These are phyloP conservation scores for Musca domestica DNA, from an alignment of 1,140 invertebrate genomes.

Conservation along the genomic window DNA sequence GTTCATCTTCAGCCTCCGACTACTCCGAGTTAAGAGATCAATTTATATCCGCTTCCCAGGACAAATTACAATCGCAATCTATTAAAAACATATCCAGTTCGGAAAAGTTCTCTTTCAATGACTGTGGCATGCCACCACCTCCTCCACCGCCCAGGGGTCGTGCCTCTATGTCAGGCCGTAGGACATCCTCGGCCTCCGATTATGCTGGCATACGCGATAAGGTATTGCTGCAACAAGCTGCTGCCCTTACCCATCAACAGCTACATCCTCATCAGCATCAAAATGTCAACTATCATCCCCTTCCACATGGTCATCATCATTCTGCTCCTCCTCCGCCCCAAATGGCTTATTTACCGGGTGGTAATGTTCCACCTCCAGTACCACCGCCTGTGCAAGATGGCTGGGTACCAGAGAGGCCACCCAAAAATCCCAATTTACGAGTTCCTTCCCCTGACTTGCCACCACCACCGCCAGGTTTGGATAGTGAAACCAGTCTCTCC, in stretches of 20 bases:
- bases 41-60: conserved; percentile 32
- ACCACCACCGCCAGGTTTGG: conserved; percentile 65
- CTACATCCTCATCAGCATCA: conserved; percentile 48
- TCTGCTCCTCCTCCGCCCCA: too few species aligned
- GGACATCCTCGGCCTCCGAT: conserved; percentile 48
- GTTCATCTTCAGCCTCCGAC: conserved; percentile 69
- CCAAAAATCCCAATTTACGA: conserved; percentile 69
- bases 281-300: conserved; percentile 34
- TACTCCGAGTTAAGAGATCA: conserved; percentile 59
- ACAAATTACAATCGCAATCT: conserved; percentile 36
- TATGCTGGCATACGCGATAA: conserved; percentile 50
- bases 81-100: conserved; percentile 46
- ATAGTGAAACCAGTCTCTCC: conserved; percentile 62
- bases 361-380: conserved; percentile 25
- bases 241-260: conserved; percentile 46
- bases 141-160: conserved; percentile 52
- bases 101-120: conserved; percentile 49
- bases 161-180: conserved; percentile 38
- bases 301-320: conserved; percentile 43
- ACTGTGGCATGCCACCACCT: conserved; percentile 50
- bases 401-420: conserved; percentile 68
- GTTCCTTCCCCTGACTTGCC: conserved; percentile 71
- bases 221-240: conserved; percentile 43
- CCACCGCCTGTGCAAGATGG: conserved; percentile 63
- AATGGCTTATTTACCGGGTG: not conserved